A percentile compares a stretch with the other conserved stretches of the same genome.
These are phyloP conservation scores for Drosophila paulistorum DNA, from an alignment of 1,140 invertebrate species.

Conservation along the genomic window DNA sequence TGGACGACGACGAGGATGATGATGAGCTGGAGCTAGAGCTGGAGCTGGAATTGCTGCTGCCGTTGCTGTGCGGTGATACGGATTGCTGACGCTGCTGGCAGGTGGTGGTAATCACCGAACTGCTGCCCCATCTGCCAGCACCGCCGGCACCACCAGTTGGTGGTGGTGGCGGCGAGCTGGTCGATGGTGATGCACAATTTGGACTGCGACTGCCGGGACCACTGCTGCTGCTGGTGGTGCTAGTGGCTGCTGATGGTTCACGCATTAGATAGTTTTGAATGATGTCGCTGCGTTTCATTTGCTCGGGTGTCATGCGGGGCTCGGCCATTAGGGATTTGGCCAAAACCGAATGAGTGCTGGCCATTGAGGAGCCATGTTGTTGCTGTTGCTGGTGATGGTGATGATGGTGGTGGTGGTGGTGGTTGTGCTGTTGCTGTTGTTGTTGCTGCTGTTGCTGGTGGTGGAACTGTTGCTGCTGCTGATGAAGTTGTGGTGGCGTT, in stretches of 20 bases:
- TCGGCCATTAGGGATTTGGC: conserved; percentile 94
- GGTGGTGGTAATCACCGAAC: conserved; percentile 84
- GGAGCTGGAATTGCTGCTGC: conserved; percentile 55
- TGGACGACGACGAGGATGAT: conserved; percentile 52
- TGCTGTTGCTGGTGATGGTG: conserved; percentile 43
- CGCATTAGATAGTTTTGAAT: conserved; percentile 95
- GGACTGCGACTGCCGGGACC: conserved; percentile 69
- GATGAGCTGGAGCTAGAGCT: conserved; percentile 61
- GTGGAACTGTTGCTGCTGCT: conserved; percentile 19
- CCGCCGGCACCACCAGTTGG: conserved; percentile 28
- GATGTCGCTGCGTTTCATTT: conserved; percentile 93
- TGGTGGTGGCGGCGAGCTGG: conserved; percentile 51
- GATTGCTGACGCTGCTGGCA: conserved; percentile 82
- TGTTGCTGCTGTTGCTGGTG: conserved; percentile 44
- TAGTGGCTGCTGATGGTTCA: conserved; percentile 83
- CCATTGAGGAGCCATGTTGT: conserved; percentile 84
- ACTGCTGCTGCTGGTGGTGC: conserved; percentile 57
- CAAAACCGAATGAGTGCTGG: conserved; percentile 93
- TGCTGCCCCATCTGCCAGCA: conserved; percentile 47
- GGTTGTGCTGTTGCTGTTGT: conserved; percentile 34
- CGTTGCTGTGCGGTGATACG: conserved; percentile 65
- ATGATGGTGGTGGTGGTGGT: conserved; percentile 35
- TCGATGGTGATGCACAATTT: conserved; percentile 57
- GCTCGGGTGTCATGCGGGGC: conserved; percentile 93
- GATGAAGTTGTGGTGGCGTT: conserved; percentile 41